These are phyloP conservation scores for Laupala kohalensis DNA, from an alignment of 1,140 invertebrate species.

Conservation along the genomic window DNA sequence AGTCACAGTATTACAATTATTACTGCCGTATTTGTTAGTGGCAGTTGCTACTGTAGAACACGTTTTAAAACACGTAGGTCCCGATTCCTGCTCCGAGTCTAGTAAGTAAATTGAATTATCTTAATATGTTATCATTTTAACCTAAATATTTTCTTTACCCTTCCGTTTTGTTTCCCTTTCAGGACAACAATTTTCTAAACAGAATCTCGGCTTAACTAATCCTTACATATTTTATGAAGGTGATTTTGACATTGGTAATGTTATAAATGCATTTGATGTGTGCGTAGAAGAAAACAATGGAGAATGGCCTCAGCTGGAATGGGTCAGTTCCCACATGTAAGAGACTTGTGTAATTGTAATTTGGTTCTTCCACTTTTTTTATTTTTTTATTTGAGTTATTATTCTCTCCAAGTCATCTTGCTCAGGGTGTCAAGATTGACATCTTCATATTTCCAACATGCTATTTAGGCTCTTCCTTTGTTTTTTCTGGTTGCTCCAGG, in stretches of 20 bases:
- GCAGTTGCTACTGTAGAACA: slow-evolving; percentile 30
- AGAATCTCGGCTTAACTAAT: slow-evolving; percentile 35
- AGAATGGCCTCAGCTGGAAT: slow-evolving; percentile 37
- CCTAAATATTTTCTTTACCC: not conserved
- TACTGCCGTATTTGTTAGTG: slow-evolving; percentile 35
- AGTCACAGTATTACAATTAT: slow-evolving; percentile 20
- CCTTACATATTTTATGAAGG: slow-evolving; percentile 36
- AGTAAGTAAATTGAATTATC: slow-evolving; percentile 14
- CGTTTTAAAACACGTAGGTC: slow-evolving; percentile 27
- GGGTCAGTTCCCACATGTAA: slow-evolving; percentile 39
- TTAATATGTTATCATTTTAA: not conserved
- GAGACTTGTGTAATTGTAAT: slow-evolving; percentile 12
- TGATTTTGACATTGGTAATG: slow-evolving; percentile 28
- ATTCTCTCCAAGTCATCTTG: too few relatives aligned
- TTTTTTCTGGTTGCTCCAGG: too few relatives aligned
- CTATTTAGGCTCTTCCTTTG: too few relatives aligned
- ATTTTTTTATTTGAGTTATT: not conserved
- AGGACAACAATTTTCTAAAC: slow-evolving; percentile 30
- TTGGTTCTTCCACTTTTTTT: too few relatives aligned
- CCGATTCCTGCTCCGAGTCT: slow-evolving; percentile 26
- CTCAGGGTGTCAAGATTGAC: too few relatives aligned
- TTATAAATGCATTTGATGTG: slow-evolving; percentile 39
- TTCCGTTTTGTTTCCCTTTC: slow-evolving; percentile 22
- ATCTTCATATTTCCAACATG: too few relatives aligned
- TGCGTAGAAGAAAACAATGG: slow-evolving; percentile 26